A percentile compares a stretch with the other conserved stretches of the same genome.
These are phyloP conservation scores for Syngnathus acus DNA, from an alignment of 2,797 vertebrate species.

Conservation along the genomic window DNA sequence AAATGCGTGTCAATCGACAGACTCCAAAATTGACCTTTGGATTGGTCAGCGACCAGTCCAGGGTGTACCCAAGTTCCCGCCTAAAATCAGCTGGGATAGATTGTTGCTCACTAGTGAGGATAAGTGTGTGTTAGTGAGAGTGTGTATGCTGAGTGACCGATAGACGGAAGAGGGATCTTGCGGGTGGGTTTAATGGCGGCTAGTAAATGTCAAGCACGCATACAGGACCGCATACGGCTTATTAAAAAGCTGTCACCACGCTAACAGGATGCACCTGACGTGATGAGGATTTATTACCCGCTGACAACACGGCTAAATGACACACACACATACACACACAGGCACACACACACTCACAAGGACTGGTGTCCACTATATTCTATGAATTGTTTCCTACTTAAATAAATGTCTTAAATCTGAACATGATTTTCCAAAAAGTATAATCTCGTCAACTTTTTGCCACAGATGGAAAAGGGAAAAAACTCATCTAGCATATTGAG, in stretches of 20 bases:
- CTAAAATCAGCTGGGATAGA: too few relatives aligned
- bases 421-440: background rate
- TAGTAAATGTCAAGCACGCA: constrained; percentile 72
- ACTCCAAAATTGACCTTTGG: too few relatives aligned
- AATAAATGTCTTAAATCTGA: too few relatives aligned
- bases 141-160: background rate
- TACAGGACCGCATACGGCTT: constrained; percentile 69
- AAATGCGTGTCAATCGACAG: too few relatives aligned
- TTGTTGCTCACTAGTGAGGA: too few relatives aligned
- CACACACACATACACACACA: constrained; percentile 62
- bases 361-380: background rate
- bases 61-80: too few relatives aligned
- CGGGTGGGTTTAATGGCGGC: constrained; percentile 59
- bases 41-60: constrained; percentile 28
- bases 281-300: constrained; percentile 77
- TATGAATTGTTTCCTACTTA: too few relatives aligned
- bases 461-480: background rate
- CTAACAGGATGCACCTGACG: constrained; percentile 69
- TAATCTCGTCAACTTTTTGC: background rate
- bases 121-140: too few relatives aligned
- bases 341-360: constrained; percentile 15
- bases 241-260: constrained; percentile 72
- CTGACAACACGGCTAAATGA: constrained; percentile 72
- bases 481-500: constrained; percentile 19
- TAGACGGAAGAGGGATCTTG: constrained; percentile 23